phyloP scores from a whole-genome alignment of 1,140 invertebrate genomes.

The Chelonus insularis region DNA sequence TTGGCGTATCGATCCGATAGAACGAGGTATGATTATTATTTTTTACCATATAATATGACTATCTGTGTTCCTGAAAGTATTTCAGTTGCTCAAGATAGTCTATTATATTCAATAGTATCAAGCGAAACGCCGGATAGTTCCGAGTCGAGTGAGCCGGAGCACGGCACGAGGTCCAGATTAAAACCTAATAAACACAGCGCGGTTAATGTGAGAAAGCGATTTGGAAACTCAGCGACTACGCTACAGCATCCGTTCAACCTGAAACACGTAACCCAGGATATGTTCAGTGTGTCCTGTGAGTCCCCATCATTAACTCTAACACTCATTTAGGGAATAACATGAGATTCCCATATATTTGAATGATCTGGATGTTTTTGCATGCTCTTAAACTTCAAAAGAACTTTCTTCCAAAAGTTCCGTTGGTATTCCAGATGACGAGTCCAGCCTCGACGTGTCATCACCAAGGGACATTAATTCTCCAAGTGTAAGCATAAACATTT shows the following conservation, averaged over 20 bases:
- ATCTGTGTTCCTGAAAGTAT: constrained; percentile 14
- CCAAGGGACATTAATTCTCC: constrained; percentile 72
- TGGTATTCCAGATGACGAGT: constrained; percentile 67
- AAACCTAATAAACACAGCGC: constrained; percentile 52
- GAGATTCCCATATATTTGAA: too few relatives aligned
- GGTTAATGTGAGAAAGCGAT: constrained; percentile 51
- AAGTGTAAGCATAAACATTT: constrained; percentile 62
- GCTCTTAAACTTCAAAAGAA: constrained; percentile 19
- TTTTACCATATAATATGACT: constrained; percentile 11
- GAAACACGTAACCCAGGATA: constrained; percentile 57
- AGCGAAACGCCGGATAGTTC: constrained; percentile 56
- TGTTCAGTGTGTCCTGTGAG: constrained; percentile 53
- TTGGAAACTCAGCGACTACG: constrained; percentile 49
- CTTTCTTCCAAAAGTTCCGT: neutral
- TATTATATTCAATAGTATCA: constrained; percentile 44
- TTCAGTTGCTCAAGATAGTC: constrained; percentile 25
- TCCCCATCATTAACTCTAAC: constrained; percentile 8
- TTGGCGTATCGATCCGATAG: constrained; percentile 51
- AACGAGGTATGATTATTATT: constrained; percentile 44
- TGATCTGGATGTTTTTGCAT: constrained; percentile 24
- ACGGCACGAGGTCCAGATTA: constrained; percentile 45
- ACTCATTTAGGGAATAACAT: neutral
- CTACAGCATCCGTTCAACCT: constrained; percentile 55
- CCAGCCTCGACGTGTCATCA: constrained; percentile 69
- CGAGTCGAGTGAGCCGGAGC: constrained; percentile 56